These are phyloP conservation scores for Pica pica DNA, from an alignment of 2,113 vertebrate species.

Conservation along the genomic window DNA sequence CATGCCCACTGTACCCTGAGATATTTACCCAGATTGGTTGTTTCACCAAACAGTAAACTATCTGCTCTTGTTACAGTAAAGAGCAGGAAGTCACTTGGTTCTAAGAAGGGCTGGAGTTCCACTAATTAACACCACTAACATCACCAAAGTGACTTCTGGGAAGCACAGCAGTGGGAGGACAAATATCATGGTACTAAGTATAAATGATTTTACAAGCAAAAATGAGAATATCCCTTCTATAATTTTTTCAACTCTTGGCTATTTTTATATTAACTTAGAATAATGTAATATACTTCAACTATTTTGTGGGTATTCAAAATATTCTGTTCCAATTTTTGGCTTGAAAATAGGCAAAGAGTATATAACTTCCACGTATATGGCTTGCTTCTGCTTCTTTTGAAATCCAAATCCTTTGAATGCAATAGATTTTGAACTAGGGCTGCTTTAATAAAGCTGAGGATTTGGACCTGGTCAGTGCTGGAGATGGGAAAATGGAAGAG, in stretches of 20 bases:
- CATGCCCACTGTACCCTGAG: background rate
- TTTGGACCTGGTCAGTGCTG: background rate
- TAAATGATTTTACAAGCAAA: background rate
- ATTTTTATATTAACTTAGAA: background rate
- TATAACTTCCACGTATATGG: background rate
- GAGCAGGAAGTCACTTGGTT: background rate
- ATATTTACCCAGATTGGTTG: background rate
- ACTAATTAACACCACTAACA: background rate
- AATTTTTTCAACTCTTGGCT: background rate
- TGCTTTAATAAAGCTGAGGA: background rate
- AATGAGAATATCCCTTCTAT: background rate
- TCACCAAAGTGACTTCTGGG: background rate
- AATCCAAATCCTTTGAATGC: background rate
- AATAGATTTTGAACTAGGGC: background rate
- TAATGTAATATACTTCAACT: background rate
- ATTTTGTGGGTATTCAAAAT: background rate
- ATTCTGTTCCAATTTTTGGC: background rate
- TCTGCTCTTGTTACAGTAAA: background rate
- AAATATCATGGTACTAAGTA: background rate
- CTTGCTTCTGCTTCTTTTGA: background rate
- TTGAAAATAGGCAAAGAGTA: background rate
- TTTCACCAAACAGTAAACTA: background rate
- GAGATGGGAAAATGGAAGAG: background rate
- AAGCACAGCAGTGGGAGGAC: background rate
- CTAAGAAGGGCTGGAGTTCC: background rate